Evolutionary conservation across 2,113 vertebrate species (phyloP).

Genomic region (Heptranchias perlo): DNA sequence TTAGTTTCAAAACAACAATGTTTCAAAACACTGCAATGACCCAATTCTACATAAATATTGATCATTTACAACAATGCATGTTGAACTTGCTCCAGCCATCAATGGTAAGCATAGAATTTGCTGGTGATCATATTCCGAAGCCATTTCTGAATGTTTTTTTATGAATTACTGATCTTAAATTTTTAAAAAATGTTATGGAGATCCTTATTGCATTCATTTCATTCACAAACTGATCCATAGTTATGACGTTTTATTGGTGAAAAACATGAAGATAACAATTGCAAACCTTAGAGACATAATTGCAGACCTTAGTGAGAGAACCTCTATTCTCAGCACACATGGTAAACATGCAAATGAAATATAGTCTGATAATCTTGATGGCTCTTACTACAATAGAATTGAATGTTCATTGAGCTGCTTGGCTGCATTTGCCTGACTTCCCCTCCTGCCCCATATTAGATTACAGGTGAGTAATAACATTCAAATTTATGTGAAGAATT

Average conservation of each 20-base stretch:
- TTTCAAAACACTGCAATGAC: not conserved
- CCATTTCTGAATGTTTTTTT: not conserved
- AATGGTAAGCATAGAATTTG: not conserved
- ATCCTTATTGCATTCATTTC: not conserved
- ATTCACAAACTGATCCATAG: no score
- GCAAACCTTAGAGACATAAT: not conserved
- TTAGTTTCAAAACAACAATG: no score
- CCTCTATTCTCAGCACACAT: no score
- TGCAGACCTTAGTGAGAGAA: no score
- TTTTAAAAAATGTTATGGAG: not conserved
- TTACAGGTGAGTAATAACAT: not conserved
- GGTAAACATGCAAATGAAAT: not conserved
- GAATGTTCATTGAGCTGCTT: not conserved
- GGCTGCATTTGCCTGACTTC: not conserved
- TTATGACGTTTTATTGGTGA: not conserved
- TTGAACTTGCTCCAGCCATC: not conserved
- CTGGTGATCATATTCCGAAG: not conserved
- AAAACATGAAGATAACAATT: not conserved
- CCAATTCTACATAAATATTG: not conserved
- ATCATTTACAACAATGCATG: not conserved
- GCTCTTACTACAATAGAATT: not conserved
- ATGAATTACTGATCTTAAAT: not conserved
- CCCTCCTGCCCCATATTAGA: not conserved
- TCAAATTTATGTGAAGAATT: not conserved
- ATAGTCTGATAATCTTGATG: not conserved